Evolutionary conservation across 37 sponge, comb jelly and placozoan species (phyloP).

Genomic region (Bolinopsis microptera): DNA sequence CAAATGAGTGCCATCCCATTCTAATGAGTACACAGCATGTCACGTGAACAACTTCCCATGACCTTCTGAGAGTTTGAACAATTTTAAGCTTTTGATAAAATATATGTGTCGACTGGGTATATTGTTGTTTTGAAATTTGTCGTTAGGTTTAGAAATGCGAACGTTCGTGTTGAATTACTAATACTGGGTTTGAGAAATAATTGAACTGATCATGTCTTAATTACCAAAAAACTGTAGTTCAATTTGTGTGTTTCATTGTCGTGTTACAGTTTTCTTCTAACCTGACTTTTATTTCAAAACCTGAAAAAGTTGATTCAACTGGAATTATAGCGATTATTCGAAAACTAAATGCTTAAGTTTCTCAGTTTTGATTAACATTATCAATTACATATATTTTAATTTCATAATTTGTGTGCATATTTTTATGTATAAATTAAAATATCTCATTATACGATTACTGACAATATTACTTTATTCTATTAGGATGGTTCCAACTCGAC

Average conservation of each 20-base stretch:
- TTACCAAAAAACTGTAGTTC: conserved; percentile 8
- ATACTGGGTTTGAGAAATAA: conserved; percentile 39
- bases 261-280: background rate
- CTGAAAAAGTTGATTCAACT: no score
- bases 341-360: no score
- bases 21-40: background rate
- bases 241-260: background rate
- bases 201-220: conserved; percentile 45
- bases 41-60: background rate
- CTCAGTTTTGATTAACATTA: no score
- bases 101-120: background rate
- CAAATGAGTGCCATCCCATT: background rate
- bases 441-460: no score
- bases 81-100: background rate
- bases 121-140: conserved; percentile 2
- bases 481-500: no score
- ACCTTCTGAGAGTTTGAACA: background rate
- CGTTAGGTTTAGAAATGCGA: conserved; percentile 9
- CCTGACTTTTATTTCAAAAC: background rate
- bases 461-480: no score
- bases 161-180: conserved; percentile 15
- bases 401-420: no score
- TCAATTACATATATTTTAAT: no score
- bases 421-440: no score
- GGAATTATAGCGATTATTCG: no score